Percentiles rank a stretch among this genome's conserved stretches.
phyloP scores from a whole-genome alignment of 2,797 vertebrate genomes.

The Loris lydekkerianus region DNA sequence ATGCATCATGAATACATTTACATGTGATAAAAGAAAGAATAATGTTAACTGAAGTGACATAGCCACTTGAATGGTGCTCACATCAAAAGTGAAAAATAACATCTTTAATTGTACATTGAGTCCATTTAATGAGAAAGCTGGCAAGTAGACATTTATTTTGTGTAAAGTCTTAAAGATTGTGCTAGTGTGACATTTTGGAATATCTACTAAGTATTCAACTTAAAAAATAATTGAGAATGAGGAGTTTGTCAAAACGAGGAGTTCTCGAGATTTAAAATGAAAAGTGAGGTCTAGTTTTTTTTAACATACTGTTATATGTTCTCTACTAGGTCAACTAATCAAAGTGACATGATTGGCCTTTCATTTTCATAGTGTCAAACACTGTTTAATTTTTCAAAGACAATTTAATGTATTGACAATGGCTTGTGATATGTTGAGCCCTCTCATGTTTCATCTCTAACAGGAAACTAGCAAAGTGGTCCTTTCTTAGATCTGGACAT shows the following conservation, averaged over 20 bases:
- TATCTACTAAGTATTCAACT: not conserved
- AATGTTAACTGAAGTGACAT: constrained; percentile 47
- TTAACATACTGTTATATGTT: not conserved
- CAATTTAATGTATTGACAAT: constrained; percentile 15
- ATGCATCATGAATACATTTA: constrained; percentile 69
- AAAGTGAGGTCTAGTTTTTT: not conserved
- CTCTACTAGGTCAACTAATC: not conserved
- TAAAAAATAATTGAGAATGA: constrained; percentile 53
- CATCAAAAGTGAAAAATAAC: constrained; percentile 65
- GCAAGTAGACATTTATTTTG: not conserved
- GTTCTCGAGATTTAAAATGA: constrained; percentile 33
- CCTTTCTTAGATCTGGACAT: constrained; percentile 44
- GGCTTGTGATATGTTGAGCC: not conserved
- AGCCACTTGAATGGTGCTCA: constrained; percentile 38
- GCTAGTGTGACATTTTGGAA: not conserved
- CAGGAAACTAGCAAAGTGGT: not conserved
- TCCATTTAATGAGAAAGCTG: constrained; percentile 61
- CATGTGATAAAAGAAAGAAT: constrained; percentile 53
- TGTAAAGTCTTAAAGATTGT: constrained; percentile 23
- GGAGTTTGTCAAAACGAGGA: constrained; percentile 9
- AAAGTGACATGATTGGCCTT: not conserved
- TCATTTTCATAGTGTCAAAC: not conserved
- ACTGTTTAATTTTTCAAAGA: constrained; percentile 14
- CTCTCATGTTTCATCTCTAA: not conserved
- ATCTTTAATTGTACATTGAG: constrained; percentile 39